A percentile compares a stretch with the other conserved stretches of the same genome.
phyloP scores from a whole-genome alignment of 2,888 invertebrate species.

The Zootermopsis nevadensis region DNA sequence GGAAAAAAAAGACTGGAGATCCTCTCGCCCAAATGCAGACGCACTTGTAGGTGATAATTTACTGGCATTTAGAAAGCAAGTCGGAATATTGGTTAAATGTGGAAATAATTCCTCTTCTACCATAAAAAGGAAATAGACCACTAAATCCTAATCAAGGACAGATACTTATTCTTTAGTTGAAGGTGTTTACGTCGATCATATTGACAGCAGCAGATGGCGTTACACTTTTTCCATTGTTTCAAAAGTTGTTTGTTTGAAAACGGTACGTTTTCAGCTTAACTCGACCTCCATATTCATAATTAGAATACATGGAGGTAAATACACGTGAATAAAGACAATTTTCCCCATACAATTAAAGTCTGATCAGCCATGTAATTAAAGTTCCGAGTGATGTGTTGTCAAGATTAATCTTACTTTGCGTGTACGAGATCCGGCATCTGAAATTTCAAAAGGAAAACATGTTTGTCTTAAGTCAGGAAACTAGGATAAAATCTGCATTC shows the following conservation, averaged over 20 bases:
- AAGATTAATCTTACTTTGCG: too few relatives aligned
- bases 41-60: too few relatives aligned
- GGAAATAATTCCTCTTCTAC: neutral
- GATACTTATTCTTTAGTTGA: neutral
- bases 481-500: too few relatives aligned
- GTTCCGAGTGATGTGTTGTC: too few relatives aligned
- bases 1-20: too few relatives aligned
- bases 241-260: neutral
- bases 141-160: conserved; percentile 1
- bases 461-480: too few relatives aligned
- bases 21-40: too few relatives aligned
- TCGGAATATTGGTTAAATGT: too few relatives aligned
- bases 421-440: too few relatives aligned
- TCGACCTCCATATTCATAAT: neutral
- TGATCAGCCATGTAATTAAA: too few relatives aligned
- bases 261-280: neutral
- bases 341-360: neutral
- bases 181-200: neutral
- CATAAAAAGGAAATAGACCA: neutral
- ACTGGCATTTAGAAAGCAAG: too few relatives aligned
- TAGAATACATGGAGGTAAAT: neutral
- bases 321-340: neutral
- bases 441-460: too few relatives aligned
- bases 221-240: conserved; percentile 2
- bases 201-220: conserved; percentile 2